Base-by-base conservation (phyloP, 2,113 vertebrate species). In the Callopanchax toddi region DNA sequence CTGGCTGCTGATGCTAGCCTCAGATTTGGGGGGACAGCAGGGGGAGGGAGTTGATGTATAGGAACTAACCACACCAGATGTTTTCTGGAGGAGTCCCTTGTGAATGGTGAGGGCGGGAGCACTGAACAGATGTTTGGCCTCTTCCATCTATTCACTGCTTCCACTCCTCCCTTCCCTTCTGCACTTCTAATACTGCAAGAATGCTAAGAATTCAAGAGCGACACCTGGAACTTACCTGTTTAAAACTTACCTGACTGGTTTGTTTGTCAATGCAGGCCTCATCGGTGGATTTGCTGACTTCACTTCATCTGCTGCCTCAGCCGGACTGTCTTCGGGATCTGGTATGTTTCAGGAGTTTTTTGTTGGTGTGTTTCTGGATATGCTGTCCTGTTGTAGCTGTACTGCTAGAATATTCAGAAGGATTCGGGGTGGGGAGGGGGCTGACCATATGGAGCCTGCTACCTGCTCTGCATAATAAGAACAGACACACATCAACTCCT, bases 281-380 rank as follows among this genome's bases (percentile, higher is more conserved):
- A 96, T 97, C 52, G 82, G 93, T 81, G 96, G 94, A 76, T 99
- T 99, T 92, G 96, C 95, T 71, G 95, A 97, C 86, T 99, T 99
- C 69, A 93, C 94, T 34, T 91, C 95, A 70, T 87, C 91, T 83
- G 75, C 89, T 80, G 93, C 95, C 69, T 92, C 94, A 48, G 87
- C 89, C 60, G 88, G 71, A 89, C 91, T 94, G 74, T 86, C 96
- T 23, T 77, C 92, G 0, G 82, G 79, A 1, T 85, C 94, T 87
- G 97, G 97, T 99, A 78, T 44, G 88, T 86, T 83, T 82, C 18
- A 67, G 39, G 50, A 51, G 18, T 46, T 60, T 44, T 23, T 52
- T 51, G 36, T 17, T 42, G 12, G 71, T 54, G 73, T 57, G 67
- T 66, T 79, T n/a, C 29, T 76, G 74, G 71, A 71, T 82, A 71